Percentiles rank a stretch among this genome's conserved stretches.
These are phyloP conservation scores for Pogonocichla stellata DNA, from an alignment of 2,113 vertebrate species.

Conservation along the genomic window DNA sequence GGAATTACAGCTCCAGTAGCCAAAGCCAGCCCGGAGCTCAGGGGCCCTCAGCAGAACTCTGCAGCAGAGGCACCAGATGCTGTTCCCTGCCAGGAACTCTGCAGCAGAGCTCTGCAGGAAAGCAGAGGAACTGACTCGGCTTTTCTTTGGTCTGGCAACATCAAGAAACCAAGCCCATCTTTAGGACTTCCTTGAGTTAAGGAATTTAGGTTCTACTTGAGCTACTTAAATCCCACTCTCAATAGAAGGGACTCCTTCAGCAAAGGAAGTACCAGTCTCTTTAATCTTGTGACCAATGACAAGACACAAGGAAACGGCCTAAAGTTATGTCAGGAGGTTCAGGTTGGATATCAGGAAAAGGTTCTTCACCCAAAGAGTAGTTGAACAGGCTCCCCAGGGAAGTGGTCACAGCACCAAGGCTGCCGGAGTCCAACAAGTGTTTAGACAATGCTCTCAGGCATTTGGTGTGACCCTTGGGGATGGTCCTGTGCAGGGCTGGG, in stretches of 20 bases:
- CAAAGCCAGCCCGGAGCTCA: fast-evolving
- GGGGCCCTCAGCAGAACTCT: not conserved
- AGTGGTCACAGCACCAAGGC: not conserved
- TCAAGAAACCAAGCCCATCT: not conserved
- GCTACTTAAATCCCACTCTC: not conserved
- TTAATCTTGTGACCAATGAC: not conserved
- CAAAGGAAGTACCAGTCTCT: not conserved
- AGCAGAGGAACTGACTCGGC: not conserved
- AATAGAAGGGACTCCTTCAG: not conserved
- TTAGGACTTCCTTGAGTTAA: not conserved
- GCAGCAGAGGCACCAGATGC: fast-evolving
- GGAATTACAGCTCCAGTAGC: not conserved
- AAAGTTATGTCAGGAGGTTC: not conserved
- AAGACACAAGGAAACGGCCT: not conserved
- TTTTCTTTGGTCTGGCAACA: not conserved
- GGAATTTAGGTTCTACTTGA: not conserved
- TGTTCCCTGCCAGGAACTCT: not conserved
- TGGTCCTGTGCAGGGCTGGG: not conserved
- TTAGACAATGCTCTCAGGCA: not conserved
- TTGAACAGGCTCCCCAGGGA: not conserved
- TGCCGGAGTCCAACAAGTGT: not conserved
- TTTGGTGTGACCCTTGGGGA: not conserved
- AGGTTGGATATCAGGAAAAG: not conserved
- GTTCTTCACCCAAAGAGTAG: not conserved
- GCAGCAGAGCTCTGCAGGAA: not conserved